These are phyloP conservation scores for Diceros bicornis DNA, from an alignment of 2,797 vertebrate species.

Conservation along the genomic window DNA sequence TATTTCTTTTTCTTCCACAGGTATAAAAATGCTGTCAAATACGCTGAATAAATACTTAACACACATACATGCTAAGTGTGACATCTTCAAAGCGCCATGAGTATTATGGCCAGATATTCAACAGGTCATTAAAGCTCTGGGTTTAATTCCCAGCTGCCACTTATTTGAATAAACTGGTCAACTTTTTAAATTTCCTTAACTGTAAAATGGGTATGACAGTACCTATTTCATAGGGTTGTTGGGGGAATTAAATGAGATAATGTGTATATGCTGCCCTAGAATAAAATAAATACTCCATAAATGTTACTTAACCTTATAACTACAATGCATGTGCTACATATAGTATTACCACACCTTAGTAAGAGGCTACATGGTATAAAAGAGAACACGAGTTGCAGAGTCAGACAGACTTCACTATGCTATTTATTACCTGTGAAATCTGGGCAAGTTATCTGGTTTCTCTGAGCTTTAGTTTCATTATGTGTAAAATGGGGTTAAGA, in stretches of 20 bases:
- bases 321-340: not conserved
- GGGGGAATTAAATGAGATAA: conserved; percentile 34
- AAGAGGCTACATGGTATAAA: not conserved
- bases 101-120: not conserved
- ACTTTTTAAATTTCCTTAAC: conserved; percentile 41
- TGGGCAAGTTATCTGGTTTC: conserved; percentile 31
- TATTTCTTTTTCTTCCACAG: not conserved
- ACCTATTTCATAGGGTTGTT: not conserved
- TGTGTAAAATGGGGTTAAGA: conserved; percentile 6
- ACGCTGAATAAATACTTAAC: not conserved
- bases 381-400: not conserved
- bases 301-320: conserved; percentile 28
- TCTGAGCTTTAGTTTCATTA: conserved; percentile 22
- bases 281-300: conserved; percentile 51
- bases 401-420: conserved; percentile 26
- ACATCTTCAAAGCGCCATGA: not conserved
- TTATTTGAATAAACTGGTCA: not conserved
- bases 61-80: not conserved
- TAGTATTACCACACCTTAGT: not conserved
- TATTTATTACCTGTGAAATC: conserved; percentile 38
- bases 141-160: not conserved
- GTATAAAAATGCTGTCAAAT: conserved; percentile 36
- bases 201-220: conserved; percentile 12
- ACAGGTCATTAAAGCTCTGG: not conserved
- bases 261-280: not conserved